Evolutionary conservation across 1,140 invertebrate genomes (phyloP).

Genomic region (Neuroterus valhalla): DNA sequence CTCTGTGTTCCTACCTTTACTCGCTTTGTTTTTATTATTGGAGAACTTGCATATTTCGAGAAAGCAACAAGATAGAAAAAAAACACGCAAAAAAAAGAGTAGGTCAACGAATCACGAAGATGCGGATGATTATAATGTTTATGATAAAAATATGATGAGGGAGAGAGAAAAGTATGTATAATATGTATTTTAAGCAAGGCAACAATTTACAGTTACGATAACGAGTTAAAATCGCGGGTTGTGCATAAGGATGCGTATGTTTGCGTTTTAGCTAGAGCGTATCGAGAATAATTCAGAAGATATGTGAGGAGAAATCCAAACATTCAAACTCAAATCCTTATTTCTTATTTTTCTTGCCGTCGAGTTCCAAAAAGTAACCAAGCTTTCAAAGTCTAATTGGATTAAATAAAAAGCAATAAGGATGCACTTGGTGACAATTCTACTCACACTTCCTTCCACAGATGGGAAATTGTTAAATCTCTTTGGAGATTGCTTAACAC

Average conservation of each 20-base stretch:
- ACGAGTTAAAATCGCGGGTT: conserved; percentile 60
- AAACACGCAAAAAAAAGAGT: conserved; percentile 39
- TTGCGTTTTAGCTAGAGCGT: conserved; percentile 53
- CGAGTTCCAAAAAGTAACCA: neutral
- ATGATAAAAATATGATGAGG: conserved; percentile 31
- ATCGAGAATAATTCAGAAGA: conserved; percentile 46
- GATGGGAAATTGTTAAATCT: conserved; percentile 19
- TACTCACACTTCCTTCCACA: neutral
- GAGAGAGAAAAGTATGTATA: conserved; percentile 58
- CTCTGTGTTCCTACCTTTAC: conserved; percentile 39
- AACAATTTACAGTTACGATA: conserved; percentile 56
- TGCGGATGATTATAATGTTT: conserved; percentile 45
- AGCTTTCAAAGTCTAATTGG: neutral
- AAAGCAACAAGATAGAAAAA: conserved; percentile 44
- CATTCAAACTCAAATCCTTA: too few species aligned
- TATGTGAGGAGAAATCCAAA: neutral
- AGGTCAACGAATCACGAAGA: conserved; percentile 37
- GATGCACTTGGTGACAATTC: neutral
- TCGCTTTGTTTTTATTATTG: conserved; percentile 54
- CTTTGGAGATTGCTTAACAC: conserved; percentile 6
- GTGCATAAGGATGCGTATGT: conserved; percentile 57
- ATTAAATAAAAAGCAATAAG: neutral
- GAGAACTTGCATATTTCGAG: conserved; percentile 49
- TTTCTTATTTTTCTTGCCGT: neutral
- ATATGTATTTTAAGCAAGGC: conserved; percentile 65